These are phyloP conservation scores for Pristionchus japonicus DNA, from an alignment of 2,888 invertebrate species.

Conservation along the genomic window DNA sequence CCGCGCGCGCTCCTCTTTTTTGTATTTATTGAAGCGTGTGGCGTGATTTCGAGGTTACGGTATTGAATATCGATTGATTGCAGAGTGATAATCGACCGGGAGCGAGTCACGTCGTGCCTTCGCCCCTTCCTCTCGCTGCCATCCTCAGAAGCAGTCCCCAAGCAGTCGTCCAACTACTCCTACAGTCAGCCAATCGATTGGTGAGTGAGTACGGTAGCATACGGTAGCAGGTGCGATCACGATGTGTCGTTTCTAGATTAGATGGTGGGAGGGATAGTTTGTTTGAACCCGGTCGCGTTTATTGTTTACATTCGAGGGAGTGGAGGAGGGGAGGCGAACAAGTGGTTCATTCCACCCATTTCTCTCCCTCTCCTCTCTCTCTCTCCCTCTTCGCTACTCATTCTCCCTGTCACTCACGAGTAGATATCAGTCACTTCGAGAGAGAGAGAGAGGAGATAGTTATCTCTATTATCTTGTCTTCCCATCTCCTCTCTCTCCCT, in stretches of 20 bases:
- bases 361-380: not conserved
- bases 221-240: not conserved
- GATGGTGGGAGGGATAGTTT: not conserved
- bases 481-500: no score
- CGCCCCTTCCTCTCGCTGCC: not conserved
- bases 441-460: conserved; percentile 17
- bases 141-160: not conserved
- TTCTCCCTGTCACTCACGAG: not conserved
- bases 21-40: not conserved
- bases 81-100: not conserved
- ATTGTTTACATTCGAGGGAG: not conserved
- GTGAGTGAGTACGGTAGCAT: not conserved
- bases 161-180: not conserved
- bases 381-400: not conserved
- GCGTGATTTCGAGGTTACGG: not conserved
- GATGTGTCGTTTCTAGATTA: not conserved
- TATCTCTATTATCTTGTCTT: not conserved
- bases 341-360: not conserved
- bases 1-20: not conserved
- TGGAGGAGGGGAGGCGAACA: not conserved
- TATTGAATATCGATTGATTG: not conserved
- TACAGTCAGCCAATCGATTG: not conserved
- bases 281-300: not conserved
- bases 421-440: conserved; percentile 3
- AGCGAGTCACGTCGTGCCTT: not conserved